Evolutionary conservation across 2,888 invertebrate species (phyloP), one percentile per base, ranked within the genome.

Genomic region (Ephialtes manifestator): DNA sequence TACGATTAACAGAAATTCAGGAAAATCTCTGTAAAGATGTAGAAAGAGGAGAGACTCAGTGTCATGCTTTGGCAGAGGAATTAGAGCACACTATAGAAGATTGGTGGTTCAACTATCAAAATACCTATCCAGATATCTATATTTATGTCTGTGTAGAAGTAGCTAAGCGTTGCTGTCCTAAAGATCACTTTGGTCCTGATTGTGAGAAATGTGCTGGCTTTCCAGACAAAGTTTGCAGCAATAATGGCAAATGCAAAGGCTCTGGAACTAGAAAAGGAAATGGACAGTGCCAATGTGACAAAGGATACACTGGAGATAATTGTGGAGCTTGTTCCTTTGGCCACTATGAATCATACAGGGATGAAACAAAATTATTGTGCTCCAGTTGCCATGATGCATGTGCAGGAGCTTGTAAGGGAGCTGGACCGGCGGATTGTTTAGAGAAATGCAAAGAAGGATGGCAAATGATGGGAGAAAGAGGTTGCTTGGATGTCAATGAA

Each of bases 191-290:
- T 93, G 99, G 99, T 0, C 95, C 96, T 46, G 95, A 97, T 8
- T 99, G 99, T 92, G 94, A 94, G 15, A 96, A 97, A 0, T 99
- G 99, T 93, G 95, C 95, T 0, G 98, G 98, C 0, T 96, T 95
- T 89, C 96, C 96, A 46, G 95, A 96, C 63, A 96, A 96, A 78
- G 94, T 98, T 75, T 99, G 99, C 93, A 96, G 94, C 87, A 97
- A 96, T 2, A 97, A 97, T 94, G 99, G 99, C 0, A 97, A 96
- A 93, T 97, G 97, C 93, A 95, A 96, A 95, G 99, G 99, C 0
- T 96, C 97, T 86, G 99, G 99, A 0, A 99, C 98, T 0, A 95
- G 99, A 60, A 98, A 98, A 94, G 99, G 99, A 0, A 98, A 97
- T 91, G 99, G 99, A 0, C 96, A 97, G 85, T 99, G 99, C 92